phyloP scores from a whole-genome alignment of 2,113 vertebrate species.

The Crotalus helleri region DNA sequence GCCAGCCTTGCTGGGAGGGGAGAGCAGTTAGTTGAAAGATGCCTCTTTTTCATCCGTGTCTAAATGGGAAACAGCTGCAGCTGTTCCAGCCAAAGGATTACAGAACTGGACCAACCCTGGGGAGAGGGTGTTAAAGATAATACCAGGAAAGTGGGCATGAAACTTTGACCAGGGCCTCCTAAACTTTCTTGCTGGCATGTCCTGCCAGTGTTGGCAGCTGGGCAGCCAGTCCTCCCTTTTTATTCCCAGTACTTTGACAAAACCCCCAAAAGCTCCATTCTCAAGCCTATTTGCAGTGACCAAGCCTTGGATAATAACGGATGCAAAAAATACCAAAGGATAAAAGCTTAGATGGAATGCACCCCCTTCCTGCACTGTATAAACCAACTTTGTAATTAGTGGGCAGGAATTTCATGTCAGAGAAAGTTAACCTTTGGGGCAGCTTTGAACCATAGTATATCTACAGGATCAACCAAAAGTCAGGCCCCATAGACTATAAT shows the following conservation, averaged over 20 bases:
- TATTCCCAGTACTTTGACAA: neutral
- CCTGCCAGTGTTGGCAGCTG: neutral
- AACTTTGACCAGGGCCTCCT: neutral
- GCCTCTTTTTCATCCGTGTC: conserved; percentile 26
- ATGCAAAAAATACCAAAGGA: neutral
- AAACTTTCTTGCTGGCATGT: neutral
- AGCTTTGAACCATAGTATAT: neutral
- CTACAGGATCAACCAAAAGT: neutral
- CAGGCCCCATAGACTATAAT: neutral
- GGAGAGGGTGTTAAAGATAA: conserved; percentile 24
- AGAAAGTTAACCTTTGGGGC: neutral
- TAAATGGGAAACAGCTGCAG: conserved; percentile 39
- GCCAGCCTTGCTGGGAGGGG: conserved; percentile 17
- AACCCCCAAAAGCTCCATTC: neutral
- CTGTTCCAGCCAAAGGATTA: conserved; percentile 22
- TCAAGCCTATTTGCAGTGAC: neutral
- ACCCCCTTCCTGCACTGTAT: neutral
- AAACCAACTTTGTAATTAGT: neutral
- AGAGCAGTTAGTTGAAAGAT: conserved; percentile 13
- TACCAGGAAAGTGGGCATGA: neutral
- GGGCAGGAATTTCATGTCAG: neutral
- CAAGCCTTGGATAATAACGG: neutral
- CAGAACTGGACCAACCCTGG: conserved; percentile 17
- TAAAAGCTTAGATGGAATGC: neutral
- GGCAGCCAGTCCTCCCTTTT: neutral